phyloP scores from a whole-genome alignment of 2,113 vertebrate genomes.

The Colistium nudipinnis region DNA sequence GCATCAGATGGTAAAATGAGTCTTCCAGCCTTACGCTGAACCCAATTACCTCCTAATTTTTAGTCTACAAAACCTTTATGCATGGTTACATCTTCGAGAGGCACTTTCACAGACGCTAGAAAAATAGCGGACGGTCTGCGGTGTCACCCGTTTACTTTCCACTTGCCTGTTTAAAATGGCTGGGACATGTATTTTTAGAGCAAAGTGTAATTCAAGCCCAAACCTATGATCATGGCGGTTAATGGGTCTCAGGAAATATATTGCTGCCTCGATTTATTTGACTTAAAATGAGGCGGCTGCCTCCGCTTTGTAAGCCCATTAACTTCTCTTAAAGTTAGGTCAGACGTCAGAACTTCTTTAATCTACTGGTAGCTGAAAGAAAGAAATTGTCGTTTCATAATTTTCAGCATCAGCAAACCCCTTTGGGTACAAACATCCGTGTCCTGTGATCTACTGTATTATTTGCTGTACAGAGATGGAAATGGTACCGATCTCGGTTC shows the following conservation, averaged over 20 bases:
- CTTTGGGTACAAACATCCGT: no score
- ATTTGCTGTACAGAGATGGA: no score
- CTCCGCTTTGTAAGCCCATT: not conserved
- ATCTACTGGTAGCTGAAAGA: not conserved
- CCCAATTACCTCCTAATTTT: constrained; percentile 68
- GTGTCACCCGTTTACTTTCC: constrained; percentile 49
- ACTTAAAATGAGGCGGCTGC: constrained; percentile 10
- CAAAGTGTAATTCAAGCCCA: constrained; percentile 9
- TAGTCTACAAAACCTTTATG: constrained; percentile 52
- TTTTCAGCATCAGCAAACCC: no score
- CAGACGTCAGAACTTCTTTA: not conserved
- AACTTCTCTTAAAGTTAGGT: not conserved
- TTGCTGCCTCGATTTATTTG: constrained; percentile 18
- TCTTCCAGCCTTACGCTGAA: constrained; percentile 49
- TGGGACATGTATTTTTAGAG: constrained; percentile 36
- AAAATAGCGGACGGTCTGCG: constrained; percentile 35
- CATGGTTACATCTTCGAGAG: constrained; percentile 35
- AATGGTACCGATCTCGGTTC: no score
- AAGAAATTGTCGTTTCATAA: not conserved
- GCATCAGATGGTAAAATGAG: constrained; percentile 53
- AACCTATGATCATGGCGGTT: constrained; percentile 17
- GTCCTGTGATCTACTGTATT: no score
- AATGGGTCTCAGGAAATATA: constrained; percentile 10
- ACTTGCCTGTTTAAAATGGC: constrained; percentile 13
- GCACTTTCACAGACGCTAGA: constrained; percentile 6